phyloP scores from a whole-genome alignment of 2,113 vertebrate genomes.

The Varanus salvator region DNA sequence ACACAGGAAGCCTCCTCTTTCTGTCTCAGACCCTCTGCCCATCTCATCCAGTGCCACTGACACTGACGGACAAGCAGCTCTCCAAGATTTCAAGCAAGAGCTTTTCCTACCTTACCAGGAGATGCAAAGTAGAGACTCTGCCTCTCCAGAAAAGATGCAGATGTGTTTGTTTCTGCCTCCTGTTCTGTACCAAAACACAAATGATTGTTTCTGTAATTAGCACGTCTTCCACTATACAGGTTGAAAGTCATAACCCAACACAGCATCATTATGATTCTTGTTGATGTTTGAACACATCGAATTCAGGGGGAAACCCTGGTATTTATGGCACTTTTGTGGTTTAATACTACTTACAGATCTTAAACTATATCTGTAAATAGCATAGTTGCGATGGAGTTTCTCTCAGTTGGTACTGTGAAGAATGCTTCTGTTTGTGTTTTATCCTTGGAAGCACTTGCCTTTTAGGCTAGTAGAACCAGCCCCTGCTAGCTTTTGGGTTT shows the following conservation, averaged over 20 bases:
- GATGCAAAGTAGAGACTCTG: no score
- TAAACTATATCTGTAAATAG: not conserved
- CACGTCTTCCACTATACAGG: not conserved
- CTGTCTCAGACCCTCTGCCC: no score
- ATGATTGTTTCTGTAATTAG: not conserved
- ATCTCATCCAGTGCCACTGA: no score
- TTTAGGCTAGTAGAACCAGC: not conserved
- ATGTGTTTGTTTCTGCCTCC: not conserved
- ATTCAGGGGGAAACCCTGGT: not conserved
- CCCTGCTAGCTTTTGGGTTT: not conserved
- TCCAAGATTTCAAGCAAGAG: no score
- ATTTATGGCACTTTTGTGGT: not conserved
- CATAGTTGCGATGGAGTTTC: not conserved
- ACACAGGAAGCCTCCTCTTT: no score
- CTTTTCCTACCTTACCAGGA: no score
- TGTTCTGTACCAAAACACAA: not conserved
- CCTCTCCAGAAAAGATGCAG: not conserved
- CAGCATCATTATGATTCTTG: not conserved
- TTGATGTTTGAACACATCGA: not conserved
- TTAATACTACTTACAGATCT: not conserved
- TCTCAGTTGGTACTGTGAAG: not conserved
- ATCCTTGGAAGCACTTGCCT: not conserved
- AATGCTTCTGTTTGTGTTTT: not conserved
- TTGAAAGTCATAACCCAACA: not conserved
- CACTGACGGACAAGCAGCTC: no score